These are phyloP conservation scores for Electrophaes corylata DNA, from an alignment of 2,888 invertebrate genomes.

Conservation along the genomic window DNA sequence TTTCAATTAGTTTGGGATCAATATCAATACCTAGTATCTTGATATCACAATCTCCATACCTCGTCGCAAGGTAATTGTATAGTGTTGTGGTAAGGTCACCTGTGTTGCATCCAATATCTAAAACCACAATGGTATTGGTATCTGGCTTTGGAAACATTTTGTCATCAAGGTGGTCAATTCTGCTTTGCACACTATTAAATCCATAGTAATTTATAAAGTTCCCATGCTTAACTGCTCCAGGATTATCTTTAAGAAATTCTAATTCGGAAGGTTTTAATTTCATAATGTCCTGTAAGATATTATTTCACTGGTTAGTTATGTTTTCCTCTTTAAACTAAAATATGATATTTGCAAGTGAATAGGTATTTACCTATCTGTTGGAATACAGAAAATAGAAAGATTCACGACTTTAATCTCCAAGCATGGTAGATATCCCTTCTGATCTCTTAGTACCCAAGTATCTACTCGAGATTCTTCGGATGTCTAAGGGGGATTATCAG, in stretches of 20 bases:
- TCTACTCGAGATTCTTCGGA: no score
- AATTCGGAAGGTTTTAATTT: conserved; percentile 51
- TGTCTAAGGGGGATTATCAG: no score
- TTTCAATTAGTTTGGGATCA: conserved; percentile 87
- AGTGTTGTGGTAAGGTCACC: conserved; percentile 89
- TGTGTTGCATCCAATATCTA: conserved; percentile 92
- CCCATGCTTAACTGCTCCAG: conserved; percentile 91
- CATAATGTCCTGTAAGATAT: conserved; percentile 35
- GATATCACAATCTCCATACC: conserved; percentile 61
- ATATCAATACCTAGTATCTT: conserved; percentile 89
- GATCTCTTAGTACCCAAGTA: no score
- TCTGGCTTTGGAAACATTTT: conserved; percentile 61
- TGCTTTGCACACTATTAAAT: conserved; percentile 89
- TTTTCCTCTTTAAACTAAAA: no score
- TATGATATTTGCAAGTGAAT: no score
- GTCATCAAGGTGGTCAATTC: conserved; percentile 84
- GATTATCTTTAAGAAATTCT: conserved; percentile 84
- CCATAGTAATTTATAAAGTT: conserved; percentile 95
- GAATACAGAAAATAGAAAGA: no score
- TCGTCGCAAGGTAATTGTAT: conserved; percentile 75
- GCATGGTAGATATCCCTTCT: no score
- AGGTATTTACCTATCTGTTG: no score
- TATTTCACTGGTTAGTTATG: no score
- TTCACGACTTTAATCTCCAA: no score
- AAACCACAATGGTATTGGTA: conserved; percentile 69